A percentile compares a stretch with the other conserved stretches of the same genome.
Evolutionary conservation across 2,113 vertebrate species (phyloP).

Genomic region (Toxotes jaculatrix): DNA sequence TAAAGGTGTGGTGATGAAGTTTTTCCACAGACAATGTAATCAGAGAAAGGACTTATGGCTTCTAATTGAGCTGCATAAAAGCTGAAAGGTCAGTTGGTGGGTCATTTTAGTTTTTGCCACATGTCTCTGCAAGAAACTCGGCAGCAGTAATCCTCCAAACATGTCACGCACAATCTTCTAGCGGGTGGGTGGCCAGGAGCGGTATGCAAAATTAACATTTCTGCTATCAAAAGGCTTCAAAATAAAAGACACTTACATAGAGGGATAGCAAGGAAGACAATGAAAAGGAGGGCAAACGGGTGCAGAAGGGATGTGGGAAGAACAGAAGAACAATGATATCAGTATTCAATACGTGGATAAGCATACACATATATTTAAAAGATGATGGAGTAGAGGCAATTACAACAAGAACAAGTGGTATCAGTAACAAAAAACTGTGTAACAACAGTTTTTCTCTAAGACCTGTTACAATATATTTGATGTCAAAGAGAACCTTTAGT

Average conservation of each 20-base stretch:
- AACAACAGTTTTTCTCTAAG: neutral
- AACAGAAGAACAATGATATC: constrained; percentile 50
- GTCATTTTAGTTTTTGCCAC: constrained; percentile 3
- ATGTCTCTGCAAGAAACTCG: constrained; percentile 23
- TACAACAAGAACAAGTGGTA: constrained; percentile 26
- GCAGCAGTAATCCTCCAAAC: constrained; percentile 25
- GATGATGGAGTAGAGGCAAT: constrained; percentile 28
- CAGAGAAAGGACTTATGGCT: constrained; percentile 39
- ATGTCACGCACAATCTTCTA: constrained; percentile 31
- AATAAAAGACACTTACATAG: constrained; percentile 41
- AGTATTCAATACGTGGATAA: constrained; percentile 48
- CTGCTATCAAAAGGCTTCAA: constrained; percentile 66
- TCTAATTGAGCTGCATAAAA: constrained; percentile 59
- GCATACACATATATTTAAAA: constrained; percentile 30
- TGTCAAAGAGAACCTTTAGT: neutral
- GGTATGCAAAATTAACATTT: constrained; percentile 49
- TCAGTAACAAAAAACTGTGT: neutral
- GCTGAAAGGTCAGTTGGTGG: constrained; percentile 37
- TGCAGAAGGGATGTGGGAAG: constrained; percentile 21
- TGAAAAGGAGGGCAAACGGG: constrained; percentile 18
- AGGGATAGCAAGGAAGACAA: constrained; percentile 34
- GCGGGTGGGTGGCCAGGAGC: constrained; percentile 60
- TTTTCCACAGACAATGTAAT: constrained; percentile 55
- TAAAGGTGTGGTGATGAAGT: constrained; percentile 57
- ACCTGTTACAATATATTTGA: constrained; percentile 24